phyloP scores from a whole-genome alignment of 1,140 invertebrate species.

The Drosophila neocordata region DNA sequence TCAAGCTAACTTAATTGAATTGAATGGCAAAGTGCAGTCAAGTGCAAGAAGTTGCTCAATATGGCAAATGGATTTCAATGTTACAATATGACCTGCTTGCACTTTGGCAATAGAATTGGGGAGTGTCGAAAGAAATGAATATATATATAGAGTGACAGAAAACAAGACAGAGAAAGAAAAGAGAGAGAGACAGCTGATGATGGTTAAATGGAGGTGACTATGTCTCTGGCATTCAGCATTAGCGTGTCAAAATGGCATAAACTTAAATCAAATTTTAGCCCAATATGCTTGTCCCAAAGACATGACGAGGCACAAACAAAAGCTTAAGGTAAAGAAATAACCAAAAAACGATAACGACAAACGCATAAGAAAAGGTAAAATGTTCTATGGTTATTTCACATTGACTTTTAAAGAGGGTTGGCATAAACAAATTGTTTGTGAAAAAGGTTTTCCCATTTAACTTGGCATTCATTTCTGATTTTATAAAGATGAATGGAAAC shows the following conservation, averaged over 20 bases:
- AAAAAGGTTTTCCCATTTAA: background rate
- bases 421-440: background rate
- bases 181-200: background rate
- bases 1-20: slow-evolving; percentile 65
- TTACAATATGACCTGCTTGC: slow-evolving; percentile 49
- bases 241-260: slow-evolving; percentile 73
- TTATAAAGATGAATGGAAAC: no score
- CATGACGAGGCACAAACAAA: slow-evolving; percentile 39
- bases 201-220: background rate
- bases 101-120: background rate
- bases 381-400: background rate
- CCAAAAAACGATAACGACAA: slow-evolving; percentile 61
- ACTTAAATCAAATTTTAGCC: slow-evolving; percentile 71
- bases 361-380: slow-evolving; percentile 44
- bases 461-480: background rate
- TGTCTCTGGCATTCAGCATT: slow-evolving; percentile 50
- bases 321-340: slow-evolving; percentile 11
- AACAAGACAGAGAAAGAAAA: background rate
- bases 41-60: slow-evolving; percentile 53
- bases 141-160: no score
- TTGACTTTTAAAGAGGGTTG: slow-evolving; percentile 1
- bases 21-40: slow-evolving; percentile 62
- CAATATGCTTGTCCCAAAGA: slow-evolving; percentile 60
- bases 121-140: background rate
- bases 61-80: slow-evolving; percentile 55